These are phyloP conservation scores for Globodera ellingtonae DNA, from an alignment of 1,140 invertebrate species.

Conservation along the genomic window DNA sequence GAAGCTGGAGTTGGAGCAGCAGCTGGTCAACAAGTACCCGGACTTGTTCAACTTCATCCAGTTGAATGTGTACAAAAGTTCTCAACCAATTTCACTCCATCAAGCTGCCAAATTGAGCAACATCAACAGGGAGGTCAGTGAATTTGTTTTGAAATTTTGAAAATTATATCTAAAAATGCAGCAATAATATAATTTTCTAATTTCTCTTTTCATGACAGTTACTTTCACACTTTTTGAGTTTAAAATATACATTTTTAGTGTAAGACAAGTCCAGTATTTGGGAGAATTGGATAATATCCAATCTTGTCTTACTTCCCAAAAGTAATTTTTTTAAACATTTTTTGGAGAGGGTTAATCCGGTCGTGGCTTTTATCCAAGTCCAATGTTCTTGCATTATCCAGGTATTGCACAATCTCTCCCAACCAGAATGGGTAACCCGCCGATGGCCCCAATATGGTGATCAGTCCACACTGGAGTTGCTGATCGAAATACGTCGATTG, in stretches of 20 bases:
- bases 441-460: slow-evolving; percentile 36
- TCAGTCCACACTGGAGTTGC: slow-evolving; percentile 40
- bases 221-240: no score
- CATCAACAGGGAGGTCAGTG: slow-evolving; percentile 26
- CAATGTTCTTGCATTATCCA: background rate
- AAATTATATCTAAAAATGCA: no score
- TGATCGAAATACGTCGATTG: slow-evolving; percentile 39
- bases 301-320: no score
- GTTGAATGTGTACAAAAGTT: slow-evolving; percentile 8
- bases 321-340: no score
- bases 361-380: no score
- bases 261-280: no score
- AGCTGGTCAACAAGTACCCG: slow-evolving; percentile 21
- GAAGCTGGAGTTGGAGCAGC: slow-evolving; percentile 16
- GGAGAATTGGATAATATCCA: no score
- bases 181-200: no score
- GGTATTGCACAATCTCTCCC: slow-evolving; percentile 29
- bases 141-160: background rate
- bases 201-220: no score
- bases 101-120: slow-evolving; percentile 27
- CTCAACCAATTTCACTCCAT: slow-evolving; percentile 1
- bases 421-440: slow-evolving; percentile 26
- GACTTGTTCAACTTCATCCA: slow-evolving; percentile 30
- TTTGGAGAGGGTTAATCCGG: no score
- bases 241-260: no score